A percentile compares a stretch with the other conserved stretches of the same genome.
Conservation (phyloP, 2,113 vertebrate species). For the Raja brachyura region DNA sequence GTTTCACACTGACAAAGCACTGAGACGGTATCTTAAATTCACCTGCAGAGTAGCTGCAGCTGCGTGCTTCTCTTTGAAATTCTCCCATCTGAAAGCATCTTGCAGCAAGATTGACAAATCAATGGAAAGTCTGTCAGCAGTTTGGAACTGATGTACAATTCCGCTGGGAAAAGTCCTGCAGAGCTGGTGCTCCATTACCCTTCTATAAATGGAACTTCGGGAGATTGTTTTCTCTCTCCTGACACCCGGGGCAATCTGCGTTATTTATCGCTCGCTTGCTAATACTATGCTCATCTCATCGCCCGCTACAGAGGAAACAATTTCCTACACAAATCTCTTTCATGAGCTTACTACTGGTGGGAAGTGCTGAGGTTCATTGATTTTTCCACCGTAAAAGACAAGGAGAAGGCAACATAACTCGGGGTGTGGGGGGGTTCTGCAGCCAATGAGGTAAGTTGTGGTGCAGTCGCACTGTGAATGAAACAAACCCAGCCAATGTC, state of each 20-base stretch:
- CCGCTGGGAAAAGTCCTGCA: neutral
- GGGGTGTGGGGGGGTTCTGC: neutral
- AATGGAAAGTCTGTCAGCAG: neutral
- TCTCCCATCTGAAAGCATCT: neutral
- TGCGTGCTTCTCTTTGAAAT: neutral
- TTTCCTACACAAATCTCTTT: neutral
- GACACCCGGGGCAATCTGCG: neutral
- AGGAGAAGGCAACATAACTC: neutral
- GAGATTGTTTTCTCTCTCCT: neutral
- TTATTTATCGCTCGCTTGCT: neutral
- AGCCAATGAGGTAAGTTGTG: neutral
- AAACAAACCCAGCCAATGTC: too few relatives aligned
- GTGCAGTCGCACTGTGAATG: too few relatives aligned
- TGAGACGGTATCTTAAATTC: neutral
- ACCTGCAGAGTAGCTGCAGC: neutral
- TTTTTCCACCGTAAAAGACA: neutral
- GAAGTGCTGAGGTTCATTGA: neutral
- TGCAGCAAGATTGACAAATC: conserved; percentile 2
- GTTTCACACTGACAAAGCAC: neutral
- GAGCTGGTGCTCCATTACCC: neutral
- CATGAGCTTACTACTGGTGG: neutral
- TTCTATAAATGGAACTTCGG: neutral
- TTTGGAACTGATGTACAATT: neutral
- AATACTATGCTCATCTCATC: neutral
- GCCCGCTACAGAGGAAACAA: neutral